phyloP scores from a whole-genome alignment of 2,113 vertebrate genomes.

The Edolisoma coerulescens region DNA sequence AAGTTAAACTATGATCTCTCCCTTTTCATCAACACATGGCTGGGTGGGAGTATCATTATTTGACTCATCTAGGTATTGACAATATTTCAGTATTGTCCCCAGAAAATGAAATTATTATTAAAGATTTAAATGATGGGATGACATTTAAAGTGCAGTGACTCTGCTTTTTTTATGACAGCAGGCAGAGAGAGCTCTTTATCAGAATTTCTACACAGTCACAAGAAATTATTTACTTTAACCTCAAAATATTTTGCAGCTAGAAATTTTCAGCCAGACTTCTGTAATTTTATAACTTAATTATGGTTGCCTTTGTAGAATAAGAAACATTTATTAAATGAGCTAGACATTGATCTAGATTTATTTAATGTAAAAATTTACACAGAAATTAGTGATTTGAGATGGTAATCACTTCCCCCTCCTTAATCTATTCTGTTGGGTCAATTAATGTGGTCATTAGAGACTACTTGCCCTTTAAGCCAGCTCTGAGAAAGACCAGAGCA shows the following conservation, averaged over 20 bases:
- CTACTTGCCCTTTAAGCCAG: neutral
- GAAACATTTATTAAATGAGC: neutral
- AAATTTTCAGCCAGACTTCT: neutral
- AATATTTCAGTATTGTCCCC: neutral
- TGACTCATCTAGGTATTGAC: neutral
- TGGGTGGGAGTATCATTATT: neutral
- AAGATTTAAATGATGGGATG: neutral
- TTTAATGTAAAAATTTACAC: neutral
- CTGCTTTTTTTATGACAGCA: neutral
- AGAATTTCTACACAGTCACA: neutral
- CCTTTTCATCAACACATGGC: neutral
- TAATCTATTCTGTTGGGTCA: neutral
- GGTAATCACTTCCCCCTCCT: neutral
- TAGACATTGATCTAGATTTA: neutral
- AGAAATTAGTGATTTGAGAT: neutral
- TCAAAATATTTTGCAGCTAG: neutral
- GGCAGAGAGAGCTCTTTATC: neutral
- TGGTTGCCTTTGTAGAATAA: neutral
- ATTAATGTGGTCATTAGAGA: neutral
- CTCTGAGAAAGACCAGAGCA: constrained; percentile 48
- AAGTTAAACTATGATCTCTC: neutral
- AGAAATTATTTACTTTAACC: neutral
- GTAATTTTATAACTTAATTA: neutral
- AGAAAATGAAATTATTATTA: neutral
- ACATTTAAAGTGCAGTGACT: neutral